Percentiles rank a stretch among this genome's conserved stretches.
These are phyloP conservation scores for Condylura cristata DNA, from an alignment of 2,113 vertebrate species.

Conservation along the genomic window DNA sequence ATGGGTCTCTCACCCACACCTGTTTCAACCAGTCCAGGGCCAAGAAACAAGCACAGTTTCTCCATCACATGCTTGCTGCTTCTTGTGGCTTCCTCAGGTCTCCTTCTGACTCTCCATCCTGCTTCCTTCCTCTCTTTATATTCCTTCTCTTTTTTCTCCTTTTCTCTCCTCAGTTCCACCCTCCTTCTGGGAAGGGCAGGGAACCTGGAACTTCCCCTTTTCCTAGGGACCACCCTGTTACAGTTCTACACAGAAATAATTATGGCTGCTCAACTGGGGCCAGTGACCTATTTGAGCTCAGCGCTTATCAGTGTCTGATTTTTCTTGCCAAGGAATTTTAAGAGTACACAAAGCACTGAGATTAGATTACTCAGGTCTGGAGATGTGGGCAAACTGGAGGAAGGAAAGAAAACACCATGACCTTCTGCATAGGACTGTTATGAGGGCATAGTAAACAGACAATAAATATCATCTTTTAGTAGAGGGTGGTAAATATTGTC, in stretches of 20 bases:
- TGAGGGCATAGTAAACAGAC: neutral
- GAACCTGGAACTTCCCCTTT: no score
- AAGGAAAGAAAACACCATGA: neutral
- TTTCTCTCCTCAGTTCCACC: no score
- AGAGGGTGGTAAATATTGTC: neutral
- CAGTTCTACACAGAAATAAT: slow-evolving; percentile 28
- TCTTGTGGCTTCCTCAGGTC: no score
- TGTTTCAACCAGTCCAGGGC: no score
- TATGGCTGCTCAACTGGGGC: neutral
- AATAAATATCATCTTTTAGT: neutral
- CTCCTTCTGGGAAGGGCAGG: no score
- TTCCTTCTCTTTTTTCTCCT: no score
- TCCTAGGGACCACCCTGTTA: no score
- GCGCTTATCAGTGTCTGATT: neutral
- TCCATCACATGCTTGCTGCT: no score
- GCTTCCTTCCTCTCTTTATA: no score
- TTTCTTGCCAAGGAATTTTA: slow-evolving; percentile 24
- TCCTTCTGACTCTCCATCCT: no score
- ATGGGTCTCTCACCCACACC: no score
- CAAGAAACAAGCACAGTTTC: no score
- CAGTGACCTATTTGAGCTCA: neutral
- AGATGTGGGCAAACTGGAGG: neutral
- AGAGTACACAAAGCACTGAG: neutral
- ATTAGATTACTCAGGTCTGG: neutral
- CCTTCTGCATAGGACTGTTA: neutral